Evolutionary conservation across 2,888 invertebrate species (phyloP).

Genomic region (Selenia dentaria): DNA sequence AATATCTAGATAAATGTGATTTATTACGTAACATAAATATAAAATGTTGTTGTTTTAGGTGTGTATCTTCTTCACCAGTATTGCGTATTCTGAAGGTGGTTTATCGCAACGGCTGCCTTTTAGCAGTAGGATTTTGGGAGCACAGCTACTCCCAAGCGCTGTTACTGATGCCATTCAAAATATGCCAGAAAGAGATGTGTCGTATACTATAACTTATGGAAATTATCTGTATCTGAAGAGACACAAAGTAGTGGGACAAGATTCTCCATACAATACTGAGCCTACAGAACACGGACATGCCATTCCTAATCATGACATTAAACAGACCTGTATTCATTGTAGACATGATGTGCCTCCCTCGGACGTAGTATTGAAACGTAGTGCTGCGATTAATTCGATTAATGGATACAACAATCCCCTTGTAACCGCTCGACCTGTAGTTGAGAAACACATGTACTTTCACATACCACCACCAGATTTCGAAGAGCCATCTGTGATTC

Average conservation of each 20-base stretch:
- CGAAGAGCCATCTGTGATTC: slow-evolving; percentile 79
- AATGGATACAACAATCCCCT: slow-evolving; percentile 11
- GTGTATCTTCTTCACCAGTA: slow-evolving; percentile 10
- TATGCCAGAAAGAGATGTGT: slow-evolving; percentile 33
- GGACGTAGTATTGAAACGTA: slow-evolving; percentile 12
- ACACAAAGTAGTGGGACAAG: slow-evolving; percentile 29
- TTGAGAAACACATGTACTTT: slow-evolving; percentile 89
- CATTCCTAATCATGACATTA: slow-evolving; percentile 5
- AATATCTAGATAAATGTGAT: no score
- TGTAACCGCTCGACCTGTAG: slow-evolving; percentile 55
- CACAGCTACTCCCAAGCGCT: neutral
- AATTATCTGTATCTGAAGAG: slow-evolving; percentile 43
- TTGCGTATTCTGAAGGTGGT: slow-evolving; percentile 19
- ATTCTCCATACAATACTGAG: slow-evolving; percentile 26
- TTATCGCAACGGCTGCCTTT: neutral
- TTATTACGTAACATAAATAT: no score
- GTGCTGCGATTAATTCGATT: slow-evolving; percentile 4
- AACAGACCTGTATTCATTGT: slow-evolving; percentile 3
- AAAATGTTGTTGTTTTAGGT: slow-evolving; percentile 23
- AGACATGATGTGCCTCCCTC: slow-evolving; percentile 5
- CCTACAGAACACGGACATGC: slow-evolving; percentile 8
- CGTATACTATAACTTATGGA: slow-evolving; percentile 42
- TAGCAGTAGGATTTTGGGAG: slow-evolving; percentile 1
- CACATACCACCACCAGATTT: slow-evolving; percentile 90
- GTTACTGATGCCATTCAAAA: slow-evolving; percentile 9